phyloP scores from a whole-genome alignment of 2,113 vertebrate genomes.

The Hippolais icterina region DNA sequence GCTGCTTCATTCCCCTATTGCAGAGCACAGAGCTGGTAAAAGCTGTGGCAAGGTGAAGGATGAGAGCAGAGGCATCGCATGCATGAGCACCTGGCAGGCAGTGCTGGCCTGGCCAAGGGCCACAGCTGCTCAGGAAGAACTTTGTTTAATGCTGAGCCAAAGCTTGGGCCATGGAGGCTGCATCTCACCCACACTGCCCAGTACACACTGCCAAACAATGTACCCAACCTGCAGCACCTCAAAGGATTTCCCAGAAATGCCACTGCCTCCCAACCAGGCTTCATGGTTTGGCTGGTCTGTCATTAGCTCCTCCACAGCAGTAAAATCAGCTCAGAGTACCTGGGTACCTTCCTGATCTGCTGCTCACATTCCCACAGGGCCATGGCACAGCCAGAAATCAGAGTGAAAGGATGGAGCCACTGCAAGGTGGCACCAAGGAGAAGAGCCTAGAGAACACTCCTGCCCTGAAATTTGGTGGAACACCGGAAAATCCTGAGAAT shows the following conservation, averaged over 20 bases:
- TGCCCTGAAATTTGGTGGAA: background rate
- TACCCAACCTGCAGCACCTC: background rate
- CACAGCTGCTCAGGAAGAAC: background rate
- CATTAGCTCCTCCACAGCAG: background rate
- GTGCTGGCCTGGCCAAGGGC: background rate
- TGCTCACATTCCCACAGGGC: background rate
- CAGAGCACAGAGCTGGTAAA: background rate
- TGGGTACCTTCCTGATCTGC: background rate
- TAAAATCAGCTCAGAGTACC: background rate
- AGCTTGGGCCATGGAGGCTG: background rate
- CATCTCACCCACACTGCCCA: rapidly evolving
- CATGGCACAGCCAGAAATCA: background rate
- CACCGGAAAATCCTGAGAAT: background rate
- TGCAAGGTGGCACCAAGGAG: background rate
- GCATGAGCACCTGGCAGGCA: background rate
- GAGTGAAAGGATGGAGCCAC: background rate
- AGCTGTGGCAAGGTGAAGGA: rapidly evolving
- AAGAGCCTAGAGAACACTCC: background rate
- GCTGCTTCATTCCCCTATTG: background rate
- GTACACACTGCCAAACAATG: background rate
- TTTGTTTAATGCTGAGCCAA: background rate
- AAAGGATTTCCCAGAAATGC: background rate
- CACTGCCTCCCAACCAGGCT: background rate
- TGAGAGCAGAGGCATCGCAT: background rate
- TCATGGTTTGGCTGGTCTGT: background rate